Conservation (phyloP, 2,113 vertebrate species). For the Paramisgurnus dabryanus region DNA sequence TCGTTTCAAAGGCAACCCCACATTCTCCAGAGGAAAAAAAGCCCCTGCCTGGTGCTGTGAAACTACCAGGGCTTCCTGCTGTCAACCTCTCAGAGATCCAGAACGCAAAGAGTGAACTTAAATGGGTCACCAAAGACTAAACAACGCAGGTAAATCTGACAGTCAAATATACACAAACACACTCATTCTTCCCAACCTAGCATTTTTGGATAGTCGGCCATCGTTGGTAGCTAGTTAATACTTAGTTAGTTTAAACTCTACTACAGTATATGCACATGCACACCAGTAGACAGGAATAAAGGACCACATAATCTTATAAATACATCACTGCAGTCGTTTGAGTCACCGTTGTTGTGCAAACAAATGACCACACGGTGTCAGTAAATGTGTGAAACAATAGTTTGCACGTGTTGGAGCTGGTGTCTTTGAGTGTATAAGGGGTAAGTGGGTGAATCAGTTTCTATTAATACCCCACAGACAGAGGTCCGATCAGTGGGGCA, state of each 20-base stretch:
- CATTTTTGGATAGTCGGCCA: slow-evolving; percentile 24
- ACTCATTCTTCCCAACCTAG: background rate
- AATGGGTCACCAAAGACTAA: slow-evolving; percentile 78
- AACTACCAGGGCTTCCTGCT: slow-evolving; percentile 84
- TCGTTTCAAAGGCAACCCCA: slow-evolving; percentile 40
- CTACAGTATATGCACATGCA: background rate
- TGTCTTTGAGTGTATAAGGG: slow-evolving; percentile 42
- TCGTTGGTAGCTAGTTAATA: background rate
- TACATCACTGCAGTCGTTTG: background rate
- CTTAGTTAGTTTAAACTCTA: background rate
- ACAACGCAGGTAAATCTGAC: slow-evolving; percentile 38
- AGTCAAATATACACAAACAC: slow-evolving; percentile 7
- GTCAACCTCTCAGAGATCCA: slow-evolving; percentile 95
- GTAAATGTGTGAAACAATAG: slow-evolving; percentile 37
- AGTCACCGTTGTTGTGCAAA: slow-evolving; percentile 35
- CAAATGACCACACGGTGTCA: slow-evolving; percentile 63
- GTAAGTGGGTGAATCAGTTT: slow-evolving; percentile 45
- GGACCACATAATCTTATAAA: background rate
- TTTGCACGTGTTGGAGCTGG: background rate
- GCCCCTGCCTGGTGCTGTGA: slow-evolving; percentile 85
- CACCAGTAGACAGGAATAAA: slow-evolving; percentile 1
- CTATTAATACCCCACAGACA: slow-evolving; percentile 50
- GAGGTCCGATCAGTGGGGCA: slow-evolving; percentile 34
- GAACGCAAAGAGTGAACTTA: slow-evolving; percentile 92
- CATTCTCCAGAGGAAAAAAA: slow-evolving; percentile 83